A percentile compares a stretch with the other conserved stretches of the same genome.
These are phyloP conservation scores for Drosophila arizonae DNA, from an alignment of 1,140 invertebrate genomes.

Conservation along the genomic window DNA sequence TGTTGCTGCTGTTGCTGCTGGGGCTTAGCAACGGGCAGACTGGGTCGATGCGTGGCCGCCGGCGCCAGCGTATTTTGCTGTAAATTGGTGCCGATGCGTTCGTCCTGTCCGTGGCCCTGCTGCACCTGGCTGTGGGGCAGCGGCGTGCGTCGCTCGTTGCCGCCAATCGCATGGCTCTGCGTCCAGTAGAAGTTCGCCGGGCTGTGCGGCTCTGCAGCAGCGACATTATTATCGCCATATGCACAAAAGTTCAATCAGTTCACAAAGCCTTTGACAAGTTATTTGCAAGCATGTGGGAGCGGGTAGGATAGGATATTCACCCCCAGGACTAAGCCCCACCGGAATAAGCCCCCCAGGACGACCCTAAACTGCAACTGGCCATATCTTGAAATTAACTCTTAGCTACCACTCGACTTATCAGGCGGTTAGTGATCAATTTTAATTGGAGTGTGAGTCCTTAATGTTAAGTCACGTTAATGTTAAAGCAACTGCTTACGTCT, in stretches of 20 bases:
- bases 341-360: background rate
- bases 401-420: background rate
- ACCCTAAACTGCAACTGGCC: background rate
- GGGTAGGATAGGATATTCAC: background rate
- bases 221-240: conserved; percentile 14
- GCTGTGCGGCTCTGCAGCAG: conserved; percentile 77
- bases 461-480: background rate
- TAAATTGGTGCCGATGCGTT: conserved; percentile 65
- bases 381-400: background rate
- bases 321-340: background rate
- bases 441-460: background rate
- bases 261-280: conserved; percentile 34
- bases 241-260: conserved; percentile 60
- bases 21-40: conserved; percentile 75
- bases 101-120: conserved; percentile 53
- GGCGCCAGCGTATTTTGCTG: conserved; percentile 74
- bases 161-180: conserved; percentile 86
- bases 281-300: conserved; percentile 9
- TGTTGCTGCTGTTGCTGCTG: conserved; percentile 13
- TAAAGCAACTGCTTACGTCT: too few relatives aligned
- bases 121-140: conserved; percentile 57
- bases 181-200: conserved; percentile 86
- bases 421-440: background rate
- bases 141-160: conserved; percentile 73
- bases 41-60: conserved; percentile 83